phyloP scores from a whole-genome alignment of 2,113 vertebrate species.

The Ovis aries region DNA sequence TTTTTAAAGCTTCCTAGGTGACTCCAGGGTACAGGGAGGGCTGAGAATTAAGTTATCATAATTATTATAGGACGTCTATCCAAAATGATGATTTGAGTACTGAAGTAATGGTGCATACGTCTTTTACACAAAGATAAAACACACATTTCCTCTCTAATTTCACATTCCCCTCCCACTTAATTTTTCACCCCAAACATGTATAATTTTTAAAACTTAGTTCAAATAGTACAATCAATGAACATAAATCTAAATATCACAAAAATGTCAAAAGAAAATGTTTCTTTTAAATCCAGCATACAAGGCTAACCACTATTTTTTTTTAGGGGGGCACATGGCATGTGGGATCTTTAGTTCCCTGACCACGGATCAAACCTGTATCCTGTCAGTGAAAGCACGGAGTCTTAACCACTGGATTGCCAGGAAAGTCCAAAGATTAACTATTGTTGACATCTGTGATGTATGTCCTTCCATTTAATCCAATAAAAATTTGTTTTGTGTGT shows the following conservation, averaged over 20 bases:
- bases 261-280: background rate
- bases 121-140: background rate
- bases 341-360: background rate
- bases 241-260: background rate
- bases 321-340: fast-evolving
- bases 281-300: background rate
- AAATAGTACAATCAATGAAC: background rate
- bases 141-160: background rate
- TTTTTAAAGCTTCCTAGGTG: background rate
- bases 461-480: background rate
- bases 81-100: background rate
- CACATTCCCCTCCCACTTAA: background rate
- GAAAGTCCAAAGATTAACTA: background rate
- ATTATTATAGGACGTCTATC: background rate
- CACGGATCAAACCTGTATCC: background rate
- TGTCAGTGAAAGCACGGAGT: background rate
- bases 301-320: background rate
- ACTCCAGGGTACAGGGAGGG: background rate
- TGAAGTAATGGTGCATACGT: background rate
- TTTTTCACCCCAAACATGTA: background rate
- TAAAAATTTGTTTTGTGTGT: background rate
- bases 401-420: background rate
- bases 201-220: background rate
- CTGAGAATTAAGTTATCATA: background rate
- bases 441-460: background rate